These are phyloP conservation scores for Agonopterix subpropinquella DNA, from an alignment of 2,888 invertebrate species.

Conservation along the genomic window DNA sequence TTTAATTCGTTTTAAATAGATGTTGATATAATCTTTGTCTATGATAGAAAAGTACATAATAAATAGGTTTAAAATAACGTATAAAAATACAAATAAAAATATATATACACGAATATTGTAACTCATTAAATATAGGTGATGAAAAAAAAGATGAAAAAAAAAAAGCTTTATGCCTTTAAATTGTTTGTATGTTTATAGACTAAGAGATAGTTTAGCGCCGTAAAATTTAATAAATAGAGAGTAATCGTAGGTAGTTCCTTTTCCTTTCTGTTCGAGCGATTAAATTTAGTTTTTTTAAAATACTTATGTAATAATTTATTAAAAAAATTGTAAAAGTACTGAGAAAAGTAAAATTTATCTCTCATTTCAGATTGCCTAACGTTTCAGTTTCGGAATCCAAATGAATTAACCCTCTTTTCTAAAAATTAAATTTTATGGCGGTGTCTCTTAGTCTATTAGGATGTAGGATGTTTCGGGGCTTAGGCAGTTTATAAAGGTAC, in stretches of 20 bases:
- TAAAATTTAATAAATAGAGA: too few relatives aligned
- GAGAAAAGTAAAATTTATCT: too few relatives aligned
- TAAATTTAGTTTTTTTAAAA: too few relatives aligned
- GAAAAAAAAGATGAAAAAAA: slow-evolving; percentile 52
- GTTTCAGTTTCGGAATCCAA: too few relatives aligned
- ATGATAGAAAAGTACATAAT: slow-evolving; percentile 70
- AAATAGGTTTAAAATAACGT: slow-evolving; percentile 61
- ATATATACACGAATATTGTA: slow-evolving; percentile 72
- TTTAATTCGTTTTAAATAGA: slow-evolving; percentile 36
- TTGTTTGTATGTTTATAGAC: slow-evolving; percentile 54
- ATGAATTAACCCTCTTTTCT: too few relatives aligned
- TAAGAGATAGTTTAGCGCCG: too few relatives aligned
- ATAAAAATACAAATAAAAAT: slow-evolving; percentile 73
- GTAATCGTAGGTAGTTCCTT: too few relatives aligned
- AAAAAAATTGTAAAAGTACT: too few relatives aligned
- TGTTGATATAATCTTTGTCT: slow-evolving; percentile 71
- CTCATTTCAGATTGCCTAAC: too few relatives aligned
- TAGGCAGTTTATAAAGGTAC: slow-evolving; percentile 49
- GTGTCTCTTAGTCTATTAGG: slow-evolving; percentile 23
- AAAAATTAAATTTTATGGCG: too few relatives aligned
- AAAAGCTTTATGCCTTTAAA: slow-evolving; percentile 71
- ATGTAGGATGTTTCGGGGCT: slow-evolving; percentile 52
- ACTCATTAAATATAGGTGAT: slow-evolving; percentile 62
- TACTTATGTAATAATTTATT: too few relatives aligned
- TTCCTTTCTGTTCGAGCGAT: too few relatives aligned